Evolutionary conservation across 2,888 invertebrate genomes (phyloP), one percentile per base, ranked within the genome.

Genomic region (Rutpela maculata): DNA sequence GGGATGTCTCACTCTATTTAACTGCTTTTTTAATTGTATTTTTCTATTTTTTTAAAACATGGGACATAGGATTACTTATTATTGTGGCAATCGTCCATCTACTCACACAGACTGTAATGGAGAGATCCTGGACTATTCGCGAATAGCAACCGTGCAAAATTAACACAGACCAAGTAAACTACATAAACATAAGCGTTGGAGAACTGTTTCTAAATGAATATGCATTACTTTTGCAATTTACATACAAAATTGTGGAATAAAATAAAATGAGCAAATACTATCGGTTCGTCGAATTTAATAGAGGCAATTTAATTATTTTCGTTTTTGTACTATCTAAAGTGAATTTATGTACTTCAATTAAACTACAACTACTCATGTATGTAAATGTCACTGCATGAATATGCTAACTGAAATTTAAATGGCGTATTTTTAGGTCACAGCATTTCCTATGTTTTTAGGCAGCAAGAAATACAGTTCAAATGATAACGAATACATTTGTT

Each of bases 171-270:
- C 59, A 31, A 31, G 38, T 70, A 70, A 70, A 70, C 59, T 60
- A 60, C 59, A 70, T 69, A 59, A 69, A 69, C 69, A 50, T 38
- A 35, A 60, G 22, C 70, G 60, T 43, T 60, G 60, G 57, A 59
- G 57, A 59, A 57, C 62, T 74, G 60, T 67, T 66, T 38, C 74
- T 66, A 57, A 68, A 74, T 74, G 74, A 74, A 74, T 74, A 74
- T 74, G 74, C 50, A 74, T 74, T 60, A 31, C 62, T 31, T n/a
- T 60, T 55, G 38, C 26, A 60, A 60, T 74, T 74, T 68, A 55
- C 59, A 74, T 68, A 74, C 17, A 67, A 74, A 68, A 74, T 26
- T 68, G 63, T 50, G 50, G 50, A 50, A 50, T n/a, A 50, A 62
- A 50, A 50, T n/a, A 50, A 62, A 74, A 68, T 74, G 60, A 68